phyloP scores from a whole-genome alignment of 2,888 invertebrate genomes.

The Pherbina coryleti region DNA sequence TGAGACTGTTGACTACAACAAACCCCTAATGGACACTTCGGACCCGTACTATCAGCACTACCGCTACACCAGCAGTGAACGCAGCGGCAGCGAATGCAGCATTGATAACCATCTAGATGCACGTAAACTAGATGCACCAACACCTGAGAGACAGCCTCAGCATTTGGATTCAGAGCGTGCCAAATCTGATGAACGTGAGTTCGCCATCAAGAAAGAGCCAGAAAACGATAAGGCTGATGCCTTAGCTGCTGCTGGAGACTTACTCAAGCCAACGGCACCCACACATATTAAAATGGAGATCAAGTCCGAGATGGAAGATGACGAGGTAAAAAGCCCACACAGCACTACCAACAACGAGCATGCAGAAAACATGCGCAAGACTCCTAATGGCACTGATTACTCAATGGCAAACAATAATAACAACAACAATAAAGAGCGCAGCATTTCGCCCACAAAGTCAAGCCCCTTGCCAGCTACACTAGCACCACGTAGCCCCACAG shows the following conservation, averaged over 20 bases:
- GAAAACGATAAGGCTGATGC: conserved; percentile 54
- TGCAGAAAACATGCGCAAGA: conserved; percentile 32
- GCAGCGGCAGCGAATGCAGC: conserved; percentile 90
- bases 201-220: conserved; percentile 68
- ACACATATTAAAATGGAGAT: conserved; percentile 60
- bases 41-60: conserved; percentile 82
- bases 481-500: conserved; percentile 74
- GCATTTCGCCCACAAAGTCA: conserved; percentile 59
- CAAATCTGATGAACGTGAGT: conserved; percentile 64
- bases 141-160: conserved; percentile 75
- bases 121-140: conserved; percentile 81
- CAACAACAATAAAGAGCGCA: conserved; percentile 64
- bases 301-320: conserved; percentile 68
- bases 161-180: not conserved
- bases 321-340: conserved; percentile 64
- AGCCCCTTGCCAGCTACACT: conserved; percentile 60
- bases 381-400: conserved; percentile 40
- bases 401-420: conserved; percentile 54
- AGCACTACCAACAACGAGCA: conserved; percentile 51
- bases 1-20: conserved; percentile 93
- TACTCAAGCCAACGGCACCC: not conserved
- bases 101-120: conserved; percentile 87
- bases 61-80: conserved; percentile 80
- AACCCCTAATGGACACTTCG: conserved; percentile 89
- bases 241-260: conserved; percentile 25